phyloP scores from a whole-genome alignment of 1,140 invertebrate species.

The Mamestra configurata region DNA sequence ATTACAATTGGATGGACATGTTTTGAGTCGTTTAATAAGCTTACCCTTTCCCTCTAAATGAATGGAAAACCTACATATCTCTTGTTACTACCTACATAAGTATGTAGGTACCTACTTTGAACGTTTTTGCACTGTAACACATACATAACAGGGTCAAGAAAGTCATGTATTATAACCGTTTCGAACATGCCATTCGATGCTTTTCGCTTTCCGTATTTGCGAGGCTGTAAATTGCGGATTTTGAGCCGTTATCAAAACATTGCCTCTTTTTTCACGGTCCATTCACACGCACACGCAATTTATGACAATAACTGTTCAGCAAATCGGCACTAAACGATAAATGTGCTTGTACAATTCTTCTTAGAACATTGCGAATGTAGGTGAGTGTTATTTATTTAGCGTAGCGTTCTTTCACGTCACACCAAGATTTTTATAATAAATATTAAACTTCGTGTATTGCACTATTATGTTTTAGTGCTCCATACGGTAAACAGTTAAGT shows the following conservation, averaged over 20 bases:
- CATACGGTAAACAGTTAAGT: background rate
- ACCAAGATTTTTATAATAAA: background rate
- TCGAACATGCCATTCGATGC: background rate
- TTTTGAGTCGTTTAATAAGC: too few species aligned
- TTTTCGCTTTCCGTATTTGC: background rate
- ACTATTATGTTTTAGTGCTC: background rate
- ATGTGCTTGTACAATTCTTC: background rate
- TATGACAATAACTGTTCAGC: background rate
- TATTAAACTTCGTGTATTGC: background rate
- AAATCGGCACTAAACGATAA: conserved; percentile 1
- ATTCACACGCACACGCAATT: background rate
- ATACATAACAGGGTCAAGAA: too few species aligned
- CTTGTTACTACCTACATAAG: too few species aligned
- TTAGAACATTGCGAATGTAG: background rate
- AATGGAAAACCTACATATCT: too few species aligned
- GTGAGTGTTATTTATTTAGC: background rate
- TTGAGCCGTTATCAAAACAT: background rate
- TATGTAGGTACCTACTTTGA: too few species aligned
- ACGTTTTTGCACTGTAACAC: too few species aligned
- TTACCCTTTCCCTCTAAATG: background rate
- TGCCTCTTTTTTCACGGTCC: background rate
- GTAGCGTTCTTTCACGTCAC: background rate
- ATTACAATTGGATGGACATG: too few species aligned
- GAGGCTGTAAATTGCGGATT: background rate
- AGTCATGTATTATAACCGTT: too few species aligned